Evolutionary conservation across 2,888 invertebrate genomes (phyloP).

Genomic region (Diachrysia chrysitis): DNA sequence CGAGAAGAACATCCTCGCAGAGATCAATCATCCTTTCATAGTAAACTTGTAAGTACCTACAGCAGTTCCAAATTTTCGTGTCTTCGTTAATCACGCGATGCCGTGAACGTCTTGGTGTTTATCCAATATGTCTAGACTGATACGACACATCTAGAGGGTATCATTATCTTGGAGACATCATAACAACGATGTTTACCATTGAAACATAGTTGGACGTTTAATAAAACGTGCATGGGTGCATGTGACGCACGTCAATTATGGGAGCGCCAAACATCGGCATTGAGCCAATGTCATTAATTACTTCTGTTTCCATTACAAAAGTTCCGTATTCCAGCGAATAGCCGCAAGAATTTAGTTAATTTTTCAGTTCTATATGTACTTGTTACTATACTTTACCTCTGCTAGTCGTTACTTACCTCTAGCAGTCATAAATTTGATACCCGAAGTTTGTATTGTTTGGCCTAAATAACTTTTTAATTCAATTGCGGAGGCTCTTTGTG

Average conservation of each 20-base stretch:
- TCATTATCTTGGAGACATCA: slow-evolving; percentile 58
- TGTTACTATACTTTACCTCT: slow-evolving; percentile 12
- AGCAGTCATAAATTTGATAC: slow-evolving; percentile 15
- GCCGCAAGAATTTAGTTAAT: slow-evolving; percentile 13
- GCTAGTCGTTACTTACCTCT: background rate
- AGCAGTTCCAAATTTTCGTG: slow-evolving; percentile 25
- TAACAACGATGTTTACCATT: slow-evolving; percentile 63
- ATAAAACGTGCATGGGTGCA: slow-evolving; percentile 68
- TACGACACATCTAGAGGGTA: slow-evolving; percentile 48
- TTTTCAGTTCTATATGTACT: slow-evolving; percentile 23
- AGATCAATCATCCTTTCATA: slow-evolving; percentile 98
- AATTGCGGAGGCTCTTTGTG: slow-evolving; percentile 16
- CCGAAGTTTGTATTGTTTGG: slow-evolving; percentile 17
- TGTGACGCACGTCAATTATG: slow-evolving; percentile 69
- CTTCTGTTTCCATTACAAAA: slow-evolving; percentile 48
- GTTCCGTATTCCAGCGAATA: slow-evolving; percentile 39
- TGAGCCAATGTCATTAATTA: slow-evolving; percentile 67
- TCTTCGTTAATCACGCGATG: slow-evolving; percentile 35
- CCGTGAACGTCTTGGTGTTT: slow-evolving; percentile 59
- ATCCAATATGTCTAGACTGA: slow-evolving; percentile 57
- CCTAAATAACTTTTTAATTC: slow-evolving; percentile 41
- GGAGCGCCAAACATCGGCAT: slow-evolving; percentile 66
- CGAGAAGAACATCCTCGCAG: slow-evolving; percentile 97
- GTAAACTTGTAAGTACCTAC: slow-evolving; percentile 91
- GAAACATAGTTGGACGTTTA: slow-evolving; percentile 60